These are phyloP conservation scores for Jordanella pulchra DNA, from an alignment of 2,797 vertebrate species.

Conservation along the genomic window DNA sequence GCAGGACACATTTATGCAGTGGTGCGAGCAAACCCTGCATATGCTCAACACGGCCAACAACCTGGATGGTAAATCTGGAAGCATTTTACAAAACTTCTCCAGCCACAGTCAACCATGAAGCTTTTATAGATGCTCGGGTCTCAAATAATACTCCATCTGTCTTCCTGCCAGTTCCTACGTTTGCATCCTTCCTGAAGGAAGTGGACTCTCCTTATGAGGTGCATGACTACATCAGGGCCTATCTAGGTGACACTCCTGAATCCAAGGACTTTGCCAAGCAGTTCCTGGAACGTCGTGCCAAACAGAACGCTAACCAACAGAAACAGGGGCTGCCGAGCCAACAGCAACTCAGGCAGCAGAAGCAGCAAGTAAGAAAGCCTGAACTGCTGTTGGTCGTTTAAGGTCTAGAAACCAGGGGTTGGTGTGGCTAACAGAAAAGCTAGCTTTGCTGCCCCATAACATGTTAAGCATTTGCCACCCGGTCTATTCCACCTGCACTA, in stretches of 20 bases:
- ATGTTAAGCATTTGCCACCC: background rate
- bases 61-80: conserved; percentile 89
- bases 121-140: conserved; percentile 13
- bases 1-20: conserved; percentile 96
- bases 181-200: conserved; percentile 98
- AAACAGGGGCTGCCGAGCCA: conserved; percentile 83
- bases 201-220: conserved; percentile 98
- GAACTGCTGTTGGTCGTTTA: background rate
- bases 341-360: conserved; percentile 82
- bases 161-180: conserved; percentile 89
- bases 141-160: conserved; percentile 22
- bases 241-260: conserved; percentile 95
- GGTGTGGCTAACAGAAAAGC: too few relatives aligned
- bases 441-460: too few relatives aligned
- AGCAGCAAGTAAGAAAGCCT: conserved; percentile 73
- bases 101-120: conserved; percentile 15
- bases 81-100: background rate
- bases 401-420: background rate
- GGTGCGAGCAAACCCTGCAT: conserved; percentile 99
- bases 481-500: too few relatives aligned
- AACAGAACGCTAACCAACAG: conserved; percentile 94
- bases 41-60: conserved; percentile 98
- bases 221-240: conserved; percentile 96
- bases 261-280: conserved; percentile 99
- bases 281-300: conserved; percentile 99